These are phyloP conservation scores for Clarias platycephalus DNA, from an alignment of 2,797 vertebrate species.

Conservation along the genomic window DNA sequence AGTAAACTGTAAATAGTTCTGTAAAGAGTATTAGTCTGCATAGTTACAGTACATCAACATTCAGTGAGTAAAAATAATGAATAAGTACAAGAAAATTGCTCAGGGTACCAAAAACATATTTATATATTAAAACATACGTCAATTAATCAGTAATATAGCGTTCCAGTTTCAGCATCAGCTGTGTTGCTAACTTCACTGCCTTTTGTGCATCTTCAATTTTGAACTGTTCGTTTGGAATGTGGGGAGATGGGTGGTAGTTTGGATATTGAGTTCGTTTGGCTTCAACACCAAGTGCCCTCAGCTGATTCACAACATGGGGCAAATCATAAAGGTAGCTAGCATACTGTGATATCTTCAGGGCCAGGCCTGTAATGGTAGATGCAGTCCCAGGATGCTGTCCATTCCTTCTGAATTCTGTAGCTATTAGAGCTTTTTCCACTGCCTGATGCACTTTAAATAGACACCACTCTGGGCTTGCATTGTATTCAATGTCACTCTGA, in stretches of 20 bases:
- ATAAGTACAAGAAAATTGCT: not conserved
- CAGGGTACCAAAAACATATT: not conserved
- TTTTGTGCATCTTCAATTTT: slow-evolving; percentile 54
- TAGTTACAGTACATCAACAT: not conserved
- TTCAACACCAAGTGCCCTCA: slow-evolving; percentile 70
- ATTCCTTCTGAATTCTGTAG: slow-evolving; percentile 65
- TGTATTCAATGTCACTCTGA: slow-evolving; percentile 56
- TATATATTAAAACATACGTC: not conserved
- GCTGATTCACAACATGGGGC: slow-evolving; percentile 57
- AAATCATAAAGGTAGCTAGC: slow-evolving; percentile 60
- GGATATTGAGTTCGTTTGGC: slow-evolving; percentile 80
- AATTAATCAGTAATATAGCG: slow-evolving; percentile 63
- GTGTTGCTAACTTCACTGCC: slow-evolving; percentile 64
- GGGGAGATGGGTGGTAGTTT: slow-evolving; percentile 65
- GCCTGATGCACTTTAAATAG: slow-evolving; percentile 81
- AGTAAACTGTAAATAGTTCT: not conserved
- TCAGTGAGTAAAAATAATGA: not conserved
- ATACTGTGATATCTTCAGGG: slow-evolving; percentile 59
- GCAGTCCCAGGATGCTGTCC: slow-evolving; percentile 50
- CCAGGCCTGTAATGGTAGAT: slow-evolving; percentile 63
- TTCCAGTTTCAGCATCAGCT: slow-evolving; percentile 67
- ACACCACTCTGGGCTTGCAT: slow-evolving; percentile 75
- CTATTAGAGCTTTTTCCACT: slow-evolving; percentile 77
- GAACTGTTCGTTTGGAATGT: slow-evolving; percentile 75
- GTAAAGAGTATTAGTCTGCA: not conserved